Evolutionary conservation across 1,140 invertebrate species (phyloP).

Genomic region (Ylistrum balloti): DNA sequence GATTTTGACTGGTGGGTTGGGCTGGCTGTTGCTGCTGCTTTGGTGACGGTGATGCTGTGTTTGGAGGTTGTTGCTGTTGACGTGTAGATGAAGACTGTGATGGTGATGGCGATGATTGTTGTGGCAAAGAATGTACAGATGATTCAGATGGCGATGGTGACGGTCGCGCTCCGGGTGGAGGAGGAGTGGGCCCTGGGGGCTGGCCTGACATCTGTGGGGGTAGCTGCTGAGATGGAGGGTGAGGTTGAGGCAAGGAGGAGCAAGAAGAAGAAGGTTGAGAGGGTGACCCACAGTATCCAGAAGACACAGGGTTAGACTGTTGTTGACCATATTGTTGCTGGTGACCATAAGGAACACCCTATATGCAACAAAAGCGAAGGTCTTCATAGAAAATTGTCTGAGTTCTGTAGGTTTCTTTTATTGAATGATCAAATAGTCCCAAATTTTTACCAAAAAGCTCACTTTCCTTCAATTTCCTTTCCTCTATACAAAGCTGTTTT

Average conservation of each 20-base stretch:
- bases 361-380: conserved; percentile 23
- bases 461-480: background rate
- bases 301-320: conserved; percentile 51
- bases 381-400: background rate
- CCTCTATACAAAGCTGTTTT: background rate
- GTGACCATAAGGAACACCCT: conserved; percentile 21
- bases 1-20: conserved; percentile 48
- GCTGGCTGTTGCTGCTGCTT: conserved; percentile 39
- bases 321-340: conserved; percentile 42
- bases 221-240: conserved; percentile 59
- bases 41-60: conserved; percentile 55
- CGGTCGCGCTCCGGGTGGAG: conserved; percentile 49
- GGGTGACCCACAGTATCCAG: conserved; percentile 54
- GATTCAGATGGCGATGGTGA: conserved; percentile 44
- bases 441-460: too few relatives aligned
- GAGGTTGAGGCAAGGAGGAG: conserved; percentile 50
- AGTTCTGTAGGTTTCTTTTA: background rate
- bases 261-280: conserved; percentile 45
- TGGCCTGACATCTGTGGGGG: conserved; percentile 44
- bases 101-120: conserved; percentile 52
- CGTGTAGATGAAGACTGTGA: conserved; percentile 53
- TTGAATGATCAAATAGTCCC: too few relatives aligned
- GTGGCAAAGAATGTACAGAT: conserved; percentile 29
- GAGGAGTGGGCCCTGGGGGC: conserved; percentile 49
- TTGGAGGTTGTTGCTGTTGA: conserved; percentile 55